Conservation (phyloP, 2,888 invertebrate genomes). For the Saturnia japonica region DNA sequence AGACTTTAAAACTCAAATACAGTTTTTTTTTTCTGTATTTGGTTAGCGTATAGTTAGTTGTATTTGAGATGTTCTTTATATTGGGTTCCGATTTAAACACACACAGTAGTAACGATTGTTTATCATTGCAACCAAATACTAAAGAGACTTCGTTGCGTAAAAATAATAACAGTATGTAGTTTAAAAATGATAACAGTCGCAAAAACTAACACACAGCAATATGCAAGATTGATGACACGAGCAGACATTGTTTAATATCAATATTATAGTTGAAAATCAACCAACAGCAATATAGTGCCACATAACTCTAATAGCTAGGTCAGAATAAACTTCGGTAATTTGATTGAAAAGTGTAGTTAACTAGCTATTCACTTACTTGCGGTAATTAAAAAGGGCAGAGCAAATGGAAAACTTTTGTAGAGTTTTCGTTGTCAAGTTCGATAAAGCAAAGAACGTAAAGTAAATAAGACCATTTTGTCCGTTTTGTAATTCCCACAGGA, state of each 20-base stretch:
- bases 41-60: no score
- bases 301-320: neutral
- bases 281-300: neutral
- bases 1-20: no score
- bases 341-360: slow-evolving; percentile 1
- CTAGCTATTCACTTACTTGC: neutral
- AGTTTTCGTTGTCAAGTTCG: neutral
- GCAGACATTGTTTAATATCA: no score
- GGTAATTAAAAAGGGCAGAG: slow-evolving; percentile 3
- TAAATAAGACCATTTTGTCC: slow-evolving; percentile 2
- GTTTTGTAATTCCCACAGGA: neutral
- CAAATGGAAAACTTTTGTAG: slow-evolving; percentile 10
- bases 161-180: no score
- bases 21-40: no score
- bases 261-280: no score
- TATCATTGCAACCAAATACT: neutral
- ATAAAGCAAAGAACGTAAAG: neutral
- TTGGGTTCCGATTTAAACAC: no score
- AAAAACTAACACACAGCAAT: no score
- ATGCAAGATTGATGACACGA: no score
- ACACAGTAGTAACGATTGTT: neutral
- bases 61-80: no score
- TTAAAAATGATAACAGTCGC: no score
- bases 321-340: neutral
- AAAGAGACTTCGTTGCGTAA: neutral